These are phyloP conservation scores for Dasysyrphus albostriatus DNA, from an alignment of 2,888 invertebrate genomes.

Conservation along the genomic window DNA sequence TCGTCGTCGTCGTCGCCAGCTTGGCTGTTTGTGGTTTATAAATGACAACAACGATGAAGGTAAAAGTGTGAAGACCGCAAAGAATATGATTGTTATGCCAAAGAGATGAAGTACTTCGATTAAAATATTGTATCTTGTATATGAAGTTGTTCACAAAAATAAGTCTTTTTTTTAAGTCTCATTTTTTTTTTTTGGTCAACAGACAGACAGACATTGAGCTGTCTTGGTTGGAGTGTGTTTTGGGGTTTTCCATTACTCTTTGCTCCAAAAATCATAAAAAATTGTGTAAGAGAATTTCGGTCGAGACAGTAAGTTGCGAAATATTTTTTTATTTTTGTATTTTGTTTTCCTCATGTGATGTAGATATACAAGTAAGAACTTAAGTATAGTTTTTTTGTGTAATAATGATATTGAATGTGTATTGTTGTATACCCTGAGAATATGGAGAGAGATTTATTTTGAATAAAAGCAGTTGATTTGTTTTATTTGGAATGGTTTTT, in stretches of 20 bases:
- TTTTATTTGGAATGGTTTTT: too few species aligned
- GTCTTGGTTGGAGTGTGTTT: conserved; percentile 21
- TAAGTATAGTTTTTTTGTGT: too few species aligned
- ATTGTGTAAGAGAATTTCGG: conserved; percentile 52
- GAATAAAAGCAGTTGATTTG: too few species aligned
- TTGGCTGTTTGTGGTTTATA: conserved; percentile 43
- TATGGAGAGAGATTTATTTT: background rate
- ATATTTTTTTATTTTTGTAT: conserved; percentile 14
- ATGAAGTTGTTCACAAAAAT: conserved; percentile 26
- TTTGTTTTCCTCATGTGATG: background rate
- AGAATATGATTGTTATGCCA: conserved; percentile 44
- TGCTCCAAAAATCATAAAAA: conserved; percentile 62
- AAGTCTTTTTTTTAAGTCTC: background rate
- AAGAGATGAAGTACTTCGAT: conserved; percentile 52
- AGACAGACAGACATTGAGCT: conserved; percentile 60
- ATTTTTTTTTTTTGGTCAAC: conserved; percentile 47
- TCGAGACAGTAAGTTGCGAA: conserved; percentile 40
- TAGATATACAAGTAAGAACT: too few species aligned
- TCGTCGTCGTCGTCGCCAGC: conserved; percentile 5
- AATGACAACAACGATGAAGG: conserved; percentile 49
- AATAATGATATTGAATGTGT: background rate
- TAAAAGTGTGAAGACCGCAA: conserved; percentile 64
- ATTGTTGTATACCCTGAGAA: background rate
- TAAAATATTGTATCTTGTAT: conserved; percentile 53
- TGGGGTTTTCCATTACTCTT: conserved; percentile 38